A percentile compares a stretch with the other conserved stretches of the same genome.
These are phyloP conservation scores for Baccha elongata DNA, from an alignment of 2,888 invertebrate species.

Conservation along the genomic window DNA sequence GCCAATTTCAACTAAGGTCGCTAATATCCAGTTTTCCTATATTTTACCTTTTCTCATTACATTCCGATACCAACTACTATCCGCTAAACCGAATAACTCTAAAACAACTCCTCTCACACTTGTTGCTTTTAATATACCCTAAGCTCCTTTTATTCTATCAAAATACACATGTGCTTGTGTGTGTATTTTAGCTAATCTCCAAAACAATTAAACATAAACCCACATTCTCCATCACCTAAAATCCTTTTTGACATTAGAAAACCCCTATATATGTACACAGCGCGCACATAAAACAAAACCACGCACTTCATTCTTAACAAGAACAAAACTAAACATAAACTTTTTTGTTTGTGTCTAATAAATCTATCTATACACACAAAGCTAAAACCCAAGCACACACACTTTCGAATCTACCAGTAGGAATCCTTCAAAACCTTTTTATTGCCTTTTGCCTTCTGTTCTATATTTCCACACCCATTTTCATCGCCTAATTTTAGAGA, in stretches of 20 bases:
- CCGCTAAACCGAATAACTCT: no score
- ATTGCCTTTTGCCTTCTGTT: slow-evolving; percentile 68
- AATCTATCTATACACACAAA: slow-evolving; percentile 39
- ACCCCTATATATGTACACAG: not conserved
- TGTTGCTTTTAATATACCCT: not conserved
- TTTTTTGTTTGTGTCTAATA: slow-evolving; percentile 69
- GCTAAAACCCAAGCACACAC: slow-evolving; percentile 31
- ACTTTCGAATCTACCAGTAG: slow-evolving; percentile 56
- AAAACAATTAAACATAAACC: slow-evolving; percentile 47
- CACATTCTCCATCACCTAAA: slow-evolving; percentile 25
- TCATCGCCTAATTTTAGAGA: slow-evolving; percentile 71
- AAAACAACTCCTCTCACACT: slow-evolving; percentile 4
- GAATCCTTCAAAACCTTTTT: slow-evolving; percentile 64
- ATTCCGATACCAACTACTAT: no score
- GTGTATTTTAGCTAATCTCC: slow-evolving; percentile 22
- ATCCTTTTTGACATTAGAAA: slow-evolving; percentile 48
- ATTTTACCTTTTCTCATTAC: no score
- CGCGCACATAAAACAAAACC: slow-evolving; percentile 54
- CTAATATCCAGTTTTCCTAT: no score
- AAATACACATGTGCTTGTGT: not conserved
- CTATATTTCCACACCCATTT: slow-evolving; percentile 72
- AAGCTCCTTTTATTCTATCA: not conserved
- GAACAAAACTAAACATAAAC: slow-evolving; percentile 67
- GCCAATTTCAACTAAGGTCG: no score
- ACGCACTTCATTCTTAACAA: slow-evolving; percentile 46